phyloP scores from a whole-genome alignment of 2,888 invertebrate genomes.

The Acanthosepion lycidas region DNA sequence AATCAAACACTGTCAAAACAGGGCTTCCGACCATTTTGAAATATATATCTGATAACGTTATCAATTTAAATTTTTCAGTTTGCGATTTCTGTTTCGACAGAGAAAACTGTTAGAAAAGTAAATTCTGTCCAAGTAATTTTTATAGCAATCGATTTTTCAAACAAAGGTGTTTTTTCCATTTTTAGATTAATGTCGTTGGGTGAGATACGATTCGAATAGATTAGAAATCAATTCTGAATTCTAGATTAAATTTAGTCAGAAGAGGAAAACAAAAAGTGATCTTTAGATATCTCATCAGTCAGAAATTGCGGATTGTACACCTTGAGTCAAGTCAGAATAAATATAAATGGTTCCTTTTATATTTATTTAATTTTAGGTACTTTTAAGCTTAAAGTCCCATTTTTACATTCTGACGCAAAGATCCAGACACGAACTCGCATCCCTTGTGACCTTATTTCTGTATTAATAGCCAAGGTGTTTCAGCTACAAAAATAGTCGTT shows the following conservation, averaged over 20 bases:
- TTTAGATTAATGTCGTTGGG: not conserved
- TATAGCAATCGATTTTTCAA: not conserved
- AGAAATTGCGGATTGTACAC: no score
- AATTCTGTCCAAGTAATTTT: not conserved
- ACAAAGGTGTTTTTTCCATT: not conserved
- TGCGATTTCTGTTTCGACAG: not conserved
- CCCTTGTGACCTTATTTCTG: no score
- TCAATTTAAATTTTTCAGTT: not conserved
- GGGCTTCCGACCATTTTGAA: not conserved
- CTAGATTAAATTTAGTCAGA: not conserved
- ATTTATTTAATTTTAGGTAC: no score
- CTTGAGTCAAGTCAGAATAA: no score
- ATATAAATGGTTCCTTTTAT: no score
- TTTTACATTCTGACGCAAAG: no score
- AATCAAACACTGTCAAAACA: slow-evolving; percentile 33
- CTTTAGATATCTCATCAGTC: no score
- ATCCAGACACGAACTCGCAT: no score
- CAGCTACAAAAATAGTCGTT: no score
- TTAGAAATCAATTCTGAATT: slow-evolving; percentile 33
- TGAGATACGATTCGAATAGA: not conserved
- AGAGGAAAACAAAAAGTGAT: not conserved
- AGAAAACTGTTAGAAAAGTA: not conserved
- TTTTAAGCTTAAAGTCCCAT: no score
- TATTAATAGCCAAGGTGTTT: no score
- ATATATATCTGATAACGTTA: not conserved